These are phyloP conservation scores for Polyergus mexicanus DNA, from an alignment of 1,140 invertebrate genomes.

Conservation along the genomic window DNA sequence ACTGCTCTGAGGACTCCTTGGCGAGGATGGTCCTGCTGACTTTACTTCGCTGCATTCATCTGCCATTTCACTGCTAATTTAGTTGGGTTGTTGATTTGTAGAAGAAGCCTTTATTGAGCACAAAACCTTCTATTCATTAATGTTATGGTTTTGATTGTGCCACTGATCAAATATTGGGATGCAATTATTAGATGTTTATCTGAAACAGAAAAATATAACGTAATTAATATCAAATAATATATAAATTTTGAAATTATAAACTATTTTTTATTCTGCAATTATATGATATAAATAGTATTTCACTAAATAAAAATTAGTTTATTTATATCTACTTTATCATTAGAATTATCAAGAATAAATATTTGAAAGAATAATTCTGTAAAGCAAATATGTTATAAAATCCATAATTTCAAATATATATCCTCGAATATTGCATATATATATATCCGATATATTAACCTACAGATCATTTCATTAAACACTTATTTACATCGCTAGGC, in stretches of 20 bases:
- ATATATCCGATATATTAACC: background rate
- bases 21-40: conserved; percentile 81
- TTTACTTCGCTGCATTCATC: conserved; percentile 83
- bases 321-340: background rate
- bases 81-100: conserved; percentile 5
- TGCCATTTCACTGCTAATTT: conserved; percentile 76
- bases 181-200: conserved; percentile 55
- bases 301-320: background rate
- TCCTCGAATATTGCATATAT: background rate
- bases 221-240: background rate
- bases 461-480: background rate
- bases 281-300: background rate
- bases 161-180: background rate
- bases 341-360: background rate
- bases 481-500: background rate
- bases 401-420: background rate
- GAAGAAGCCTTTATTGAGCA: conserved; percentile 24
- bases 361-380: background rate
- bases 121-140: conserved; percentile 40
- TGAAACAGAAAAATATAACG: conserved; percentile 39
- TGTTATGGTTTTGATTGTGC: background rate
- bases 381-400: background rate
- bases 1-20: conserved; percentile 79
- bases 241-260: background rate
- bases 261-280: background rate